phyloP scores from a whole-genome alignment of 2,888 invertebrate genomes.

The Scotopteryx bipunctaria region DNA sequence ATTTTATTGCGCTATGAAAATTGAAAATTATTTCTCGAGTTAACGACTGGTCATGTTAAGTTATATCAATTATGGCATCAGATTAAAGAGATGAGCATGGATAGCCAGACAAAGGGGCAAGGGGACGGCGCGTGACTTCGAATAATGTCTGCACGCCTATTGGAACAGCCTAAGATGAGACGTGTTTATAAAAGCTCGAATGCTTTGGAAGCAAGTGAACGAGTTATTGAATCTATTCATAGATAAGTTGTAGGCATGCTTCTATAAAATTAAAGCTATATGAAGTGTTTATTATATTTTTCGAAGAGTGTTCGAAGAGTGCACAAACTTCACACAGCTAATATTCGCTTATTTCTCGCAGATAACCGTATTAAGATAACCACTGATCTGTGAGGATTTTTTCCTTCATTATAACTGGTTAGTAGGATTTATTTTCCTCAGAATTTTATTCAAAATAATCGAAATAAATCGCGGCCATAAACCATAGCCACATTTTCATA shows the following conservation, averaged over 20 bases:
- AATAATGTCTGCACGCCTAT: constrained; percentile 51
- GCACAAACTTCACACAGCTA: too few species aligned
- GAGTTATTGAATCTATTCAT: background rate
- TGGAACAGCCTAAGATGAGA: constrained; percentile 12
- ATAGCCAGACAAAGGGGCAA: constrained; percentile 56
- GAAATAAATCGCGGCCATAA: too few species aligned
- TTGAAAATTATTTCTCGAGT: constrained; percentile 35
- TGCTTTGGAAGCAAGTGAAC: constrained; percentile 8
- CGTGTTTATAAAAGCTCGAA: constrained; percentile 24
- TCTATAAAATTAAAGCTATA: background rate
- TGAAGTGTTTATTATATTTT: too few species aligned
- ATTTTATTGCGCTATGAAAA: constrained; percentile 36
- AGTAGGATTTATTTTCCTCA: too few species aligned
- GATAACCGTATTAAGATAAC: too few species aligned
- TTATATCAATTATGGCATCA: constrained; percentile 65
- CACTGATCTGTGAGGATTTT: too few species aligned
- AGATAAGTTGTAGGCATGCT: background rate
- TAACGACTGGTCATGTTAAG: constrained; percentile 37
- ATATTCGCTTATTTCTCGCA: too few species aligned
- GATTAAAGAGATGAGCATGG: constrained; percentile 74
- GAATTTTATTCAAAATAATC: too few species aligned
- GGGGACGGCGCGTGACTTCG: constrained; percentile 63
- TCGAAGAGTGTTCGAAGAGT: too few species aligned
- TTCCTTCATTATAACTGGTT: too few species aligned
- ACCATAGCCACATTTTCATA: too few species aligned